phyloP scores from a whole-genome alignment of 2,888 invertebrate genomes.

The Hemaris fuciformis region DNA sequence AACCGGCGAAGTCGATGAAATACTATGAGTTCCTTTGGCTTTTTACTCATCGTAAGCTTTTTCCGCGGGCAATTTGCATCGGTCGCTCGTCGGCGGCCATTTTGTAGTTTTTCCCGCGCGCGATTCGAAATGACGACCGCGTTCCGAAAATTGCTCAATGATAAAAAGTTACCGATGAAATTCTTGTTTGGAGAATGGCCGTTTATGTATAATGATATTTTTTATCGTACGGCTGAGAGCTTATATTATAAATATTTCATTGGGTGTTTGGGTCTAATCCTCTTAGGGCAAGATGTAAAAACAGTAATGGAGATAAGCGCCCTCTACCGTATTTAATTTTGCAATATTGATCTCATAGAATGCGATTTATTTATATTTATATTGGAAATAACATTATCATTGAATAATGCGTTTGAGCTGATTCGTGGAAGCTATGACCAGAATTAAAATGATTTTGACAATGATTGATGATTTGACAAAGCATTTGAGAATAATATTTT shows the following conservation, averaged over 20 bases:
- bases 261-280: constrained; percentile 27
- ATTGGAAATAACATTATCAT: neutral
- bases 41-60: constrained; percentile 64
- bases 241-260: constrained; percentile 48
- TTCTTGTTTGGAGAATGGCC: constrained; percentile 63
- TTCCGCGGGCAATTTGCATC: constrained; percentile 74
- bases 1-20: constrained; percentile 77
- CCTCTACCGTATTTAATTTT: neutral
- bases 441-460: too few species aligned
- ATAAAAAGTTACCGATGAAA: constrained; percentile 66
- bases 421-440: neutral
- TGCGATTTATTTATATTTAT: neutral
- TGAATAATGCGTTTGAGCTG: neutral
- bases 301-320: constrained; percentile 1
- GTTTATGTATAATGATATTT: constrained; percentile 63
- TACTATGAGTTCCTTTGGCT: constrained; percentile 76
- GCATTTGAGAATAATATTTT: too few species aligned
- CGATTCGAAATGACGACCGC: constrained; percentile 56
- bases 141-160: constrained; percentile 60
- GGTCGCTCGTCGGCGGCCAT: constrained; percentile 57
- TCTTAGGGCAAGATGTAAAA: neutral
- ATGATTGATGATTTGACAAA: too few species aligned
- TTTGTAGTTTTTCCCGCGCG: constrained; percentile 67
- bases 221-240: constrained; percentile 35
- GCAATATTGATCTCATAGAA: neutral